Percentiles rank a stretch among this genome's conserved stretches.
Evolutionary conservation across 2,113 vertebrate species (phyloP).

Genomic region (Eulacestoma nigropectus): DNA sequence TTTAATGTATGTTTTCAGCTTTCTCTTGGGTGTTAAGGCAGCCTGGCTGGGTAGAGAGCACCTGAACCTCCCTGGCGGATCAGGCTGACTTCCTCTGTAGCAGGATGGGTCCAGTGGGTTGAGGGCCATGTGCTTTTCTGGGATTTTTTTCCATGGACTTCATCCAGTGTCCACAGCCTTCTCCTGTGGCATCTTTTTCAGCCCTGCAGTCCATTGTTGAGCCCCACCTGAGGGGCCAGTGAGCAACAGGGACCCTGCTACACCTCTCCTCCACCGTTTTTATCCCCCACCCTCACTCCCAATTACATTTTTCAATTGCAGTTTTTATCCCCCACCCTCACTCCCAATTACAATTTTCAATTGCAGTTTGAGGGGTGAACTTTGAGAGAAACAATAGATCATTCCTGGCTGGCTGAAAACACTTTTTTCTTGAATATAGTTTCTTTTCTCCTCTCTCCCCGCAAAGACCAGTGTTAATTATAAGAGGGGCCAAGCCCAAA

Average conservation of each 20-base stretch:
- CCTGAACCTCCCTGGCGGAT: not conserved
- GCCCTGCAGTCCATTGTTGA: not conserved
- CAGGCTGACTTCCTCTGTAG: not conserved
- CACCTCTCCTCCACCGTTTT: rapidly evolving
- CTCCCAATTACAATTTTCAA: not conserved
- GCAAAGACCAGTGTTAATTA: not conserved
- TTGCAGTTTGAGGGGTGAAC: not conserved
- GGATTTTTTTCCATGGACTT: not conserved
- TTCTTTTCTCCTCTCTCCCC: not conserved
- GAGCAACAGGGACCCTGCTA: not conserved
- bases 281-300: not conserved
- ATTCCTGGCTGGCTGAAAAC: not conserved
- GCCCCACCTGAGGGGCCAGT: too few relatives aligned
- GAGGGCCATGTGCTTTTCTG: not conserved
- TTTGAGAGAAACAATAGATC: not conserved
- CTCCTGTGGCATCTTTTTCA: not conserved
- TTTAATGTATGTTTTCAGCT: not conserved
- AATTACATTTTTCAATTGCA: not conserved
- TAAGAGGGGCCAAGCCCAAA: not conserved
- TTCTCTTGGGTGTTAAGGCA: not conserved
- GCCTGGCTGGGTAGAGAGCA: not conserved
- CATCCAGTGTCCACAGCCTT: not conserved
- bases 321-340: not conserved
- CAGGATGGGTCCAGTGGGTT: not conserved
- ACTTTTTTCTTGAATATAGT: not conserved